Evolutionary conservation across 37 sponge, comb jelly and placozoan species (phyloP).

Genomic region (Tethya wilhelma): DNA sequence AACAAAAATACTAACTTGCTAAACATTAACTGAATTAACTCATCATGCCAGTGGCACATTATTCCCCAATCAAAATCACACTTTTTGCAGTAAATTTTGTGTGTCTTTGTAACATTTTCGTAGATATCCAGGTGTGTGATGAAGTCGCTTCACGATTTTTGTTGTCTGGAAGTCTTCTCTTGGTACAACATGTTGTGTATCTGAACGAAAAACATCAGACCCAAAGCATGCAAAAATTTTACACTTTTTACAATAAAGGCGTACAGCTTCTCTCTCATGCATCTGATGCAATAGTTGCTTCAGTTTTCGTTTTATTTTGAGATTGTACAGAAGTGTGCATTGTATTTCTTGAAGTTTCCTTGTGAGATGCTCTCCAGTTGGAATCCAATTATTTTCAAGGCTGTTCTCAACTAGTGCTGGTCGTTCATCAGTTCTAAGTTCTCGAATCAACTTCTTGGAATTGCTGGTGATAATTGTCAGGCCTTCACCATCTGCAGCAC

Average conservation of each 20-base stretch:
- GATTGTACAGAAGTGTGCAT: not conserved
- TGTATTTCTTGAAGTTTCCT: conserved; percentile 1
- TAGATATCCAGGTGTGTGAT: not conserved
- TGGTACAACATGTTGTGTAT: conserved; percentile 1
- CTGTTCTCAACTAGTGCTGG: not conserved
- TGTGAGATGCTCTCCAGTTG: not conserved
- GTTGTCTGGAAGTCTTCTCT: conserved; percentile 1
- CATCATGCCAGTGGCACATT: conserved; percentile 13
- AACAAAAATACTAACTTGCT: not conserved
- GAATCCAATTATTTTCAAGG: conserved; percentile 4
- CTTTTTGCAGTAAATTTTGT: conserved; percentile 54
- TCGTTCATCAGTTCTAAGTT: conserved; percentile 13
- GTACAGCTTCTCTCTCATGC: not conserved
- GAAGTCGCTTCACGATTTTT: not conserved
- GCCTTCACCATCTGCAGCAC: conserved; percentile 33
- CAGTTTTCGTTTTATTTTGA: not conserved
- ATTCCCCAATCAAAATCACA: conserved; percentile 74
- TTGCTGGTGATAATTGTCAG: conserved; percentile 20
- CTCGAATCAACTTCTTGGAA: not conserved
- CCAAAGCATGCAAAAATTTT: conserved; percentile 54
- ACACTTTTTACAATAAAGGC: conserved; percentile 59
- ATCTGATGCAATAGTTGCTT: not conserved
- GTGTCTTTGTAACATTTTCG: not conserved
- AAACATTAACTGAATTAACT: conserved; percentile 14
- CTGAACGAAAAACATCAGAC: conserved; percentile 22